These are phyloP conservation scores for Gnathonemus longibarbis DNA, from an alignment of 2,113 vertebrate genomes.

Conservation along the genomic window DNA sequence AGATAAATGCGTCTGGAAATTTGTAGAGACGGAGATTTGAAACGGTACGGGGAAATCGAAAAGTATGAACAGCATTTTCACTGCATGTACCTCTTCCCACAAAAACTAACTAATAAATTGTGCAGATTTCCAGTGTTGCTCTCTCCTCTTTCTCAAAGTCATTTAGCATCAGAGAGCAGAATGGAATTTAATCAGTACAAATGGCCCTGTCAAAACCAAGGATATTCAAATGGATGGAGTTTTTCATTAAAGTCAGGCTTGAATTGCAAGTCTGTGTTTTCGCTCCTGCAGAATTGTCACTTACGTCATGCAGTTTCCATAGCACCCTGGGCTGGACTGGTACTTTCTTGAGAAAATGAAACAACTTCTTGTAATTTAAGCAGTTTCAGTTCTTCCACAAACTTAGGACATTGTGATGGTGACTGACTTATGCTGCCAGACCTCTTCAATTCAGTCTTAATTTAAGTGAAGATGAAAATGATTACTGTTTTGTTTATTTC, in stretches of 20 bases:
- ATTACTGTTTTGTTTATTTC: background rate
- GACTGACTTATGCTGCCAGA: background rate
- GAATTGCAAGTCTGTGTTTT: conserved; percentile 36
- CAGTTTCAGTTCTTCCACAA: background rate
- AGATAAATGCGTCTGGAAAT: background rate
- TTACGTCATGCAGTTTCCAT: conserved; percentile 47
- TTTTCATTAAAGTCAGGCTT: conserved; percentile 28
- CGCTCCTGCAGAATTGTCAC: conserved; percentile 40
- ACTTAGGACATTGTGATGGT: background rate
- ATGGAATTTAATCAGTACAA: conserved; percentile 13
- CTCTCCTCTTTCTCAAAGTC: conserved; percentile 8
- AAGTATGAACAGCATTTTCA: background rate
- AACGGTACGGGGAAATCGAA: background rate
- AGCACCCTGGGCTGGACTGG: conserved; percentile 36
- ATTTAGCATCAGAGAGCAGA: conserved; percentile 14
- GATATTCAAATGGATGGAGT: conserved; percentile 24
- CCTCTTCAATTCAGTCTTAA: background rate
- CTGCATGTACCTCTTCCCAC: background rate
- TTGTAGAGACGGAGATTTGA: background rate
- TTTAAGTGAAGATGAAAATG: background rate
- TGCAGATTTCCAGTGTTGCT: background rate
- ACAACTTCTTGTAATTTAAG: background rate
- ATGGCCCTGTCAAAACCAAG: conserved; percentile 14
- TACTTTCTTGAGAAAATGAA: background rate
- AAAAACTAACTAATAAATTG: background rate